These are phyloP conservation scores for Pygoscelis antarcticus DNA, from an alignment of 2,113 vertebrate genomes.

Conservation along the genomic window DNA sequence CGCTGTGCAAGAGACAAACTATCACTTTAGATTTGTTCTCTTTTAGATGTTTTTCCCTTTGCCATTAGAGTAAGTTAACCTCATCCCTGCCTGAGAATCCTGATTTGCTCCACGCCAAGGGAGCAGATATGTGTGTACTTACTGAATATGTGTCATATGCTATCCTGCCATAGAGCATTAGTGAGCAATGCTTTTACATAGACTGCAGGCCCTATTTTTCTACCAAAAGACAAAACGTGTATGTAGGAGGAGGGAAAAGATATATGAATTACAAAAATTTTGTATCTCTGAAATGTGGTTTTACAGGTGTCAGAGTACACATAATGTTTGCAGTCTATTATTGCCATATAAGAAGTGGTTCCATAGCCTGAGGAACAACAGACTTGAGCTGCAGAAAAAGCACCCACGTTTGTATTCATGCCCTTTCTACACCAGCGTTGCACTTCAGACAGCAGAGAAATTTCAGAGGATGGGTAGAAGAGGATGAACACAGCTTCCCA, in stretches of 20 bases:
- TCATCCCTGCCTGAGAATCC: not conserved
- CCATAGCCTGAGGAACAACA: not conserved
- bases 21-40: constrained; percentile 21
- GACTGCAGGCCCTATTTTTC: not conserved
- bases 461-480: not conserved
- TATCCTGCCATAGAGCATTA: not conserved
- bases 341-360: not conserved
- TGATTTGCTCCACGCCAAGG: not conserved
- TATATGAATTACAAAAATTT: not conserved
- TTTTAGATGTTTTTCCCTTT: not conserved
- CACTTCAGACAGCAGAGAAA: not conserved
- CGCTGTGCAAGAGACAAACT: constrained; percentile 5
- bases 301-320: constrained; percentile 32
- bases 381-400: not conserved
- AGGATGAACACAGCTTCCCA: not conserved
- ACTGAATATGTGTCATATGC: not conserved
- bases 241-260: not conserved
- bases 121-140: not conserved
- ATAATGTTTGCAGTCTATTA: not conserved
- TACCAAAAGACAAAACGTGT: not conserved
- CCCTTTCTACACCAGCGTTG: not conserved
- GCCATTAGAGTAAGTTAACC: constrained; percentile 27
- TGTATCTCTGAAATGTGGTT: not conserved
- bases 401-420: not conserved
- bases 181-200: not conserved